Conservation (phyloP, 2,113 vertebrate species). For the Mus spicilegus region DNA sequence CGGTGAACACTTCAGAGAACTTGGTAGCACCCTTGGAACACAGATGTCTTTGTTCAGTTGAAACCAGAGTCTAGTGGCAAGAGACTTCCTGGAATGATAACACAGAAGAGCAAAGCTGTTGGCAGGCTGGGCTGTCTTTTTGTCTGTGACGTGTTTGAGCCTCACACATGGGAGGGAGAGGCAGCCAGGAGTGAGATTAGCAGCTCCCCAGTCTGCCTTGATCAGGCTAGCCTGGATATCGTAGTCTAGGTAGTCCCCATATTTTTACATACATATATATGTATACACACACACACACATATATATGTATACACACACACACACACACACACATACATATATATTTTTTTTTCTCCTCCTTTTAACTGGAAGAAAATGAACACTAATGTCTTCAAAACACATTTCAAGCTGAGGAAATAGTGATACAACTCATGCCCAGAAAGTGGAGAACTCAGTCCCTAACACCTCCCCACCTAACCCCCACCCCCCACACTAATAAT, state of each 20-base stretch:
- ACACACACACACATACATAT: too few relatives aligned
- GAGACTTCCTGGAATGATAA: background rate
- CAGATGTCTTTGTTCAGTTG: background rate
- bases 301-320: background rate
- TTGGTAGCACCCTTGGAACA: background rate
- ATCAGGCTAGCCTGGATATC: background rate
- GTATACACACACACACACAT: too few relatives aligned
- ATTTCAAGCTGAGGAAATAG: background rate
- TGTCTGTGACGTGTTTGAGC: background rate
- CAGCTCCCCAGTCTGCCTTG: background rate
- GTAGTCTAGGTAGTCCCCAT: background rate
- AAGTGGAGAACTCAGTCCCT: background rate
- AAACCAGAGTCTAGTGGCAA: background rate
- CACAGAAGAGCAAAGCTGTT: background rate
- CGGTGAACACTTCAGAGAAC: background rate
- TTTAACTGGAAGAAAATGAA: constrained; percentile 5
- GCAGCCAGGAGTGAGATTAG: background rate
- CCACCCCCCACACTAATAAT: background rate
- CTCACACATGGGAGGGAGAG: background rate
- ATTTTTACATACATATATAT: background rate
- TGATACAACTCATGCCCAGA: background rate
- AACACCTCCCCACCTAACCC: too few relatives aligned
- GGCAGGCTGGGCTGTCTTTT: background rate
- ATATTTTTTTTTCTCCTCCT: background rate
- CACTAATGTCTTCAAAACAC: background rate